Evolutionary conservation across 2,113 vertebrate genomes (phyloP).

Genomic region (Piprites chloris): DNA sequence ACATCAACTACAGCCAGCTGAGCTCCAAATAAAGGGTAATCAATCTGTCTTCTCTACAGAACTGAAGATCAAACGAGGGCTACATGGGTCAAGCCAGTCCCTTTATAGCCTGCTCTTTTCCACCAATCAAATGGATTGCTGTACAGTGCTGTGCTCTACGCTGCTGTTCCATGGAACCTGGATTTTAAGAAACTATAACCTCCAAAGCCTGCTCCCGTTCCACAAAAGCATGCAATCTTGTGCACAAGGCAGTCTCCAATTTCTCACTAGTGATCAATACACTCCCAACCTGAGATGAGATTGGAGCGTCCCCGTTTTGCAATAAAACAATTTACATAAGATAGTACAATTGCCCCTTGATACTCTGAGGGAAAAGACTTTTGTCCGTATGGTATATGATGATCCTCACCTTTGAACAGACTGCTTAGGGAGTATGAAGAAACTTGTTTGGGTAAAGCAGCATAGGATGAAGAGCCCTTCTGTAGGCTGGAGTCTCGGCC

Average conservation of each 20-base stretch:
- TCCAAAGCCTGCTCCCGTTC: background rate
- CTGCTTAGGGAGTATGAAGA: constrained; percentile 89
- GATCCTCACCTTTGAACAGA: constrained; percentile 88
- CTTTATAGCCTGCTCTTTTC: background rate
- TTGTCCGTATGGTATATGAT: background rate
- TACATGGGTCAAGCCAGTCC: background rate
- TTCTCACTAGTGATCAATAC: background rate
- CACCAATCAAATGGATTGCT: background rate
- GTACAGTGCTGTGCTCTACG: background rate
- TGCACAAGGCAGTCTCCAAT: background rate
- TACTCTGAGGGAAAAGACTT: background rate
- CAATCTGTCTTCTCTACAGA: background rate
- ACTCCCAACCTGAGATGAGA: background rate
- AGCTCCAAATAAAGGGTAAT: background rate
- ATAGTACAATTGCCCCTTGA: background rate
- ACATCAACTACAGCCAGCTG: background rate
- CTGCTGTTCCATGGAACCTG: background rate
- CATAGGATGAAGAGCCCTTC: constrained; percentile 71
- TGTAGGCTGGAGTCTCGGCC: constrained; percentile 73
- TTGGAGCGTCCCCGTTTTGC: background rate
- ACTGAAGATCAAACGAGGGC: background rate
- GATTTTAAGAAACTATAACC: background rate
- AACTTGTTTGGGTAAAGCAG: constrained; percentile 76
- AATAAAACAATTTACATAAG: background rate
- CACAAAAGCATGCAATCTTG: background rate